phyloP scores from a whole-genome alignment of 2,113 vertebrate genomes.

The Grallaria varia region DNA sequence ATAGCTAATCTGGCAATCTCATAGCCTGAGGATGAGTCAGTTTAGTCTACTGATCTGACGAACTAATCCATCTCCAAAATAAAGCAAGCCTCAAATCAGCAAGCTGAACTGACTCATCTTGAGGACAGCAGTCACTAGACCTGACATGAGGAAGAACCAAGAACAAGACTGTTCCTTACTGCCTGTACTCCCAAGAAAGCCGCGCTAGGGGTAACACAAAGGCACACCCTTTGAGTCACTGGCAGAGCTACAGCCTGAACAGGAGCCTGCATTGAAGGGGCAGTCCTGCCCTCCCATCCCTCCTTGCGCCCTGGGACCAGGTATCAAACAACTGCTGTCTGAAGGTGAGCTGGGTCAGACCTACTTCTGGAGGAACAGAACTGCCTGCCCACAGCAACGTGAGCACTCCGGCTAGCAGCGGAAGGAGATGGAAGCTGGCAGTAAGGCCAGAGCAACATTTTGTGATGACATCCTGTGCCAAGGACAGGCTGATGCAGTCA shows the following conservation, averaged over 20 bases:
- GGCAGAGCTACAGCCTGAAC: accelerated
- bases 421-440: background rate
- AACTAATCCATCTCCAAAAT: background rate
- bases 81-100: background rate
- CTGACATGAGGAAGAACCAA: background rate
- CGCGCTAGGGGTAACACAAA: accelerated
- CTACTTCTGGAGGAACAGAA: background rate
- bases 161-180: background rate
- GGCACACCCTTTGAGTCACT: background rate
- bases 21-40: background rate
- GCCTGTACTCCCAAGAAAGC: background rate
- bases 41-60: background rate
- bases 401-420: accelerated
- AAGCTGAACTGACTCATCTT: background rate
- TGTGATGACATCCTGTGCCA: background rate
- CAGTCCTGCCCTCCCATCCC: background rate
- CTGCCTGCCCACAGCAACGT: accelerated
- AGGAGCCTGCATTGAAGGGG: background rate
- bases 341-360: background rate
- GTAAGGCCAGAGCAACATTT: accelerated
- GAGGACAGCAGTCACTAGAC: background rate
- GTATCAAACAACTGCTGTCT: background rate
- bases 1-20: background rate
- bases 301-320: background rate
- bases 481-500: background rate